Evolutionary conservation across 2,797 vertebrate species (phyloP), one percentile per base, ranked within the genome.

Genomic region (Chloroceryle inda): DNA sequence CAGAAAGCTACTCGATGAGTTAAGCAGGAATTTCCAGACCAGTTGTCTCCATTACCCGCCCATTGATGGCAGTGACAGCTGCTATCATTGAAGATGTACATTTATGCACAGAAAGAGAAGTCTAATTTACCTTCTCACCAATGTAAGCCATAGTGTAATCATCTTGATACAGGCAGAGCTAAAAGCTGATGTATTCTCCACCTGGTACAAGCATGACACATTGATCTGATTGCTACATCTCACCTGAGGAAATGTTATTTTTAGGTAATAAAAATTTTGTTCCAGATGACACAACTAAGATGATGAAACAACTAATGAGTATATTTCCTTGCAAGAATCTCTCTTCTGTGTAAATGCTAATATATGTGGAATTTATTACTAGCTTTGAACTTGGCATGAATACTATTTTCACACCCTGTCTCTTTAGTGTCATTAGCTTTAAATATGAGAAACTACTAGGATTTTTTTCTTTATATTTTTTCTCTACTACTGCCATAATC

Each of bases 11-110:
- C 20, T 89, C 15, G 27, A 3, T 74, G 61, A 56, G 27, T 86
- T 88, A 81, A 31, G 59, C n/a, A 73, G 62, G 47, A 78, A 69
- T 81, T 88, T 88, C 63, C 63, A 94, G 27, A n/a, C 31, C 64
- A 13, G 13, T 29, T 78, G 33, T 13, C 52, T 88, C 14, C 1
- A 1, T 80, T 80, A 13, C n/a, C n/a, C 18, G 21, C 24, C 21
- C 38, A 15, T 53, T 45, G 81, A 4, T 66, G 45, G 9, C 37
- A 75, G n/a, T 84, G 83, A 45, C 53, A 75, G 55, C 29, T 85
- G 42, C 55, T 63, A 0, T 83, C 56, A 13, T 31, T 85, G 62
- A 47, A 69, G 37, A 31, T 66, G 45, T 91, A 14, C 19, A 17
- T 81, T 91, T 76, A 62, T 69, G 24, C 71, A 66, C 21, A 38